Percentiles rank a stretch among this genome's conserved stretches.
Conservation (phyloP, 2,888 invertebrate species). For the Tetramorium bicarinatum region DNA sequence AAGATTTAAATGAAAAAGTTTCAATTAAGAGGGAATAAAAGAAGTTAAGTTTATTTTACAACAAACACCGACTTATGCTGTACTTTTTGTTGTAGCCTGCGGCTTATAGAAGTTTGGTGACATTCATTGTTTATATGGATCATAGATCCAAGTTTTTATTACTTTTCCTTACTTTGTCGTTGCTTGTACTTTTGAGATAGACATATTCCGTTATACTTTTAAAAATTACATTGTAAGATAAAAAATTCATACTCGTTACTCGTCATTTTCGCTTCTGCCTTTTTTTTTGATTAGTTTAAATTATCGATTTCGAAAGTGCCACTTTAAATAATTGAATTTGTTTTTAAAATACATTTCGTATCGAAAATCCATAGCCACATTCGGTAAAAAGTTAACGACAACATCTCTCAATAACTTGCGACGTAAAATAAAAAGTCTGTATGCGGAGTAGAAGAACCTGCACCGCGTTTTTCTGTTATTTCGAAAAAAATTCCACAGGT, state of each 20-base stretch:
- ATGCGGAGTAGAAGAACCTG: background rate
- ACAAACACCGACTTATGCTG: background rate
- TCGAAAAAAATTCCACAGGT: conserved; percentile 5
- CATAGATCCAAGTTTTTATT: conserved; percentile 10
- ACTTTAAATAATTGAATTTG: conserved; percentile 32
- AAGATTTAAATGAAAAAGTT: conserved; percentile 29
- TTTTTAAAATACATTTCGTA: conserved; percentile 26
- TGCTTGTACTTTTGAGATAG: background rate
- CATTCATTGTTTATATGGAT: conserved; percentile 1
- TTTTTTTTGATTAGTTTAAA: conserved; percentile 27
- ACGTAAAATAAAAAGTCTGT: conserved; percentile 29
- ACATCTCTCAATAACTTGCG: conserved; percentile 3
- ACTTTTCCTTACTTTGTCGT: conserved; percentile 7
- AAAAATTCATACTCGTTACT: background rate
- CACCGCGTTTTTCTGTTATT: background rate
- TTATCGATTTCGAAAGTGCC: conserved; percentile 1
- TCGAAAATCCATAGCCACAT: conserved; percentile 33
- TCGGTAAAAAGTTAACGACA: conserved; percentile 32
- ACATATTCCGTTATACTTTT: background rate
- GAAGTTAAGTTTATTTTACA: conserved; percentile 21
- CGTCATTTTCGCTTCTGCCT: background rate
- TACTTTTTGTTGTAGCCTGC: conserved; percentile 7
- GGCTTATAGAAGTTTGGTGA: conserved; percentile 16
- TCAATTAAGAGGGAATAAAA: conserved; percentile 20
- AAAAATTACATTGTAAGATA: background rate